A percentile compares a stretch with the other conserved stretches of the same genome.
Conservation (phyloP, 2,888 invertebrate genomes). For the Teleiodes luculella region DNA sequence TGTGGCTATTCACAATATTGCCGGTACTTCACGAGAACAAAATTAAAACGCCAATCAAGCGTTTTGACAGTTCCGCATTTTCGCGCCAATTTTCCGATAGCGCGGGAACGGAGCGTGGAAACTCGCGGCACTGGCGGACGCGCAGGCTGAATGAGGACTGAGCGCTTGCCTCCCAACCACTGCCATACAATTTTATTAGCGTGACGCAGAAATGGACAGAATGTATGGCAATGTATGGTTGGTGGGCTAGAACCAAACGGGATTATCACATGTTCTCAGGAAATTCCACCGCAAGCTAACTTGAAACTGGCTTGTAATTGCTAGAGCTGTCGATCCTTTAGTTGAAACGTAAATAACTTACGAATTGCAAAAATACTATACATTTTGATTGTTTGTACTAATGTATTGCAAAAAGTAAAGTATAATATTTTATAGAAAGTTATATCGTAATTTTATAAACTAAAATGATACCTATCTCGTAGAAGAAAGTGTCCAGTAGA, state of each 20-base stretch:
- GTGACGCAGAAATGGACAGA: constrained; percentile 68
- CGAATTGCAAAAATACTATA: neutral
- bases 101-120: constrained; percentile 49
- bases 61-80: constrained; percentile 67
- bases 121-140: constrained; percentile 48
- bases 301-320: constrained; percentile 8
- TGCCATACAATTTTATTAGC: constrained; percentile 62
- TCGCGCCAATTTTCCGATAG: constrained; percentile 73
- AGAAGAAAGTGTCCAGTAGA: constrained; percentile 3
- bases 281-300: constrained; percentile 20
- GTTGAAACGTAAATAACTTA: neutral
- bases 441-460: no score
- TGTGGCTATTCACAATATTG: constrained; percentile 27
- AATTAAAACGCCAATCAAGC: constrained; percentile 44
- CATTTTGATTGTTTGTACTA: no score
- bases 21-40: constrained; percentile 27
- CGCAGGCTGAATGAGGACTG: constrained; percentile 62
- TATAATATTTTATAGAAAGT: no score
- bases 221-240: constrained; percentile 20
- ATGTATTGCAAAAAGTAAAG: no score
- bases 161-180: constrained; percentile 45
- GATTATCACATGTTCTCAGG: constrained; percentile 41
- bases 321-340: neutral
- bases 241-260: constrained; percentile 30
- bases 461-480: no score